These are phyloP conservation scores for Drosophila cardini DNA, from an alignment of 1,140 invertebrate genomes.

Conservation along the genomic window DNA sequence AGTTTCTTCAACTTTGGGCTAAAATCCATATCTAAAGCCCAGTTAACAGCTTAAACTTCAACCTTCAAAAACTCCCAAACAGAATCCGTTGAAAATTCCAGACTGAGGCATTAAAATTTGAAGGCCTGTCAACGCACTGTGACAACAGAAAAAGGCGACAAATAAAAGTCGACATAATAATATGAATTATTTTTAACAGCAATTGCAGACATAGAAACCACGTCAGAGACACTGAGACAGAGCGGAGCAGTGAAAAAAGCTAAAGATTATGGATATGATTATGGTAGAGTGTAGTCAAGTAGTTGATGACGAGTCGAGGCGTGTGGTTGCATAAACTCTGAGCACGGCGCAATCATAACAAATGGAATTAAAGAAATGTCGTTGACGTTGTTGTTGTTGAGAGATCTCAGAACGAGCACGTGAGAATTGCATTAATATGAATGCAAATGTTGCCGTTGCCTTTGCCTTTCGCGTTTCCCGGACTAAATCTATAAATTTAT, in stretches of 20 bases:
- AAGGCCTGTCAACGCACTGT: slow-evolving; percentile 60
- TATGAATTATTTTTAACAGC: slow-evolving; percentile 59
- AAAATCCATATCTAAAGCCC: too few species aligned
- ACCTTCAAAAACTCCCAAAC: neutral
- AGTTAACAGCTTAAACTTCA: neutral
- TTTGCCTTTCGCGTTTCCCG: slow-evolving; percentile 11
- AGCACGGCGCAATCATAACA: slow-evolving; percentile 78
- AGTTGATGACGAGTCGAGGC: slow-evolving; percentile 36
- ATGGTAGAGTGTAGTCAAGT: slow-evolving; percentile 47
- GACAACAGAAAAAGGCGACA: slow-evolving; percentile 42
- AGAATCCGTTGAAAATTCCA: slow-evolving; percentile 1
- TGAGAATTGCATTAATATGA: slow-evolving; percentile 84
- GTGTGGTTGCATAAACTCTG: slow-evolving; percentile 63
- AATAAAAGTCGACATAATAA: slow-evolving; percentile 73
- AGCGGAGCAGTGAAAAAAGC: slow-evolving; percentile 35
- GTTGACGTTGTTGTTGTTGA: slow-evolving; percentile 4
- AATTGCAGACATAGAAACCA: slow-evolving; percentile 1
- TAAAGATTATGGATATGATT: slow-evolving; percentile 75
- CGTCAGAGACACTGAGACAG: slow-evolving; percentile 5
- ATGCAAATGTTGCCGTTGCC: slow-evolving; percentile 61
- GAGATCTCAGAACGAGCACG: slow-evolving; percentile 61
- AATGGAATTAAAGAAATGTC: slow-evolving; percentile 78
- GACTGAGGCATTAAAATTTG: slow-evolving; percentile 58
- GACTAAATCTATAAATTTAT: slow-evolving; percentile 78
- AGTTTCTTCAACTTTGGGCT: too few species aligned